Evolutionary conservation across 2,888 invertebrate genomes (phyloP).

Genomic region (Neoscelio sp.): DNA sequence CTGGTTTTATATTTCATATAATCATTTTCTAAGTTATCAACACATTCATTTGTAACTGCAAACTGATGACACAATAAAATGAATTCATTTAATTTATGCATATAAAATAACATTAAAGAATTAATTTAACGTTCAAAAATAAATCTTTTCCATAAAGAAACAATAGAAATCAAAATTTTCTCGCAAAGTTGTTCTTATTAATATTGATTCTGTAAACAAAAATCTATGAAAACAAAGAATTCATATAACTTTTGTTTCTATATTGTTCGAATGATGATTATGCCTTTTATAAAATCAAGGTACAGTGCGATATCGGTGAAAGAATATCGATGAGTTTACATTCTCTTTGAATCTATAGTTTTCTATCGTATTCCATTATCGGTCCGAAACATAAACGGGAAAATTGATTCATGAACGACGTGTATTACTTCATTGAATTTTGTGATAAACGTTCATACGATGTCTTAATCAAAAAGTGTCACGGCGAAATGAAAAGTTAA

Average conservation of each 20-base stretch:
- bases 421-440: conserved; percentile 48
- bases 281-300: conserved; percentile 32
- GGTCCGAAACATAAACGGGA: conserved; percentile 48
- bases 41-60: conserved; percentile 45
- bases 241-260: neutral
- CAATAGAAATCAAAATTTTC: no score
- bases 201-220: no score
- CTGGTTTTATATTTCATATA: conserved; percentile 34
- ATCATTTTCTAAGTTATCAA: conserved; percentile 62
- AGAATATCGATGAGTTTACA: conserved; percentile 61
- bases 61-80: conserved; percentile 19
- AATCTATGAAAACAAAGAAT: conserved; percentile 1
- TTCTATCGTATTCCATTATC: conserved; percentile 57
- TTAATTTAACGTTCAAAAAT: conserved; percentile 20
- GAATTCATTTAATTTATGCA: conserved; percentile 32
- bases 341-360: conserved; percentile 54
- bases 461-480: conserved; percentile 50
- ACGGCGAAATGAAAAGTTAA: conserved; percentile 5
- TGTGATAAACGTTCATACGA: conserved; percentile 38
- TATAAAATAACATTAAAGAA: conserved; percentile 14
- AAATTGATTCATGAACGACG: conserved; percentile 61
- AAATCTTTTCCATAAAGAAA: no score
- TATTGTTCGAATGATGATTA: conserved; percentile 22
- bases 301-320: conserved; percentile 23
- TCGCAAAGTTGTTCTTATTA: no score